Conservation (phyloP, 2,113 vertebrate species). For the Python bivittatus region DNA sequence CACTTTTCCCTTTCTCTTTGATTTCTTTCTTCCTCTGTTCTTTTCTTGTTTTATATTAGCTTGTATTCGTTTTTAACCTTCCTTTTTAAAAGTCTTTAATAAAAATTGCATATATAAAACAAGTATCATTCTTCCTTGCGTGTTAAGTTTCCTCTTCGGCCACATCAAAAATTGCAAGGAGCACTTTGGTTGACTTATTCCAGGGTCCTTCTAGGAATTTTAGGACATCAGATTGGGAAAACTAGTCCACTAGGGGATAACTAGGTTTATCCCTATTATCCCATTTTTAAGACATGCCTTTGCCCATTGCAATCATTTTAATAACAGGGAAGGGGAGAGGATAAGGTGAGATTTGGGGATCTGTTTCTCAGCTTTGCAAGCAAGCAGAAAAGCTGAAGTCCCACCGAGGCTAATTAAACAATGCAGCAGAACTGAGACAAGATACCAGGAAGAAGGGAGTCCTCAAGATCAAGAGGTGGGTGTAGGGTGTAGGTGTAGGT, state of each 20-base stretch:
- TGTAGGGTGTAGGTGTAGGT: neutral
- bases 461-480: neutral
- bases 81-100: no score
- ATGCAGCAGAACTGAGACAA: neutral
- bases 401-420: neutral
- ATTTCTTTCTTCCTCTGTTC: no score
- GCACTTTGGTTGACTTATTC: neutral
- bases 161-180: neutral
- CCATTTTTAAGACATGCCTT: neutral
- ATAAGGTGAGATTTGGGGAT: neutral
- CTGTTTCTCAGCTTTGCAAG: neutral
- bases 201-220: neutral
- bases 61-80: no score
- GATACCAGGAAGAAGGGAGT: neutral
- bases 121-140: neutral
- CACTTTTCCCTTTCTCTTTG: no score
- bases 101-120: no score
- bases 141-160: neutral
- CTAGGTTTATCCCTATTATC: neutral
- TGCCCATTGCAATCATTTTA: neutral
- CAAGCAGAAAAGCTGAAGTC: neutral
- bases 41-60: no score
- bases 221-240: neutral
- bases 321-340: neutral
- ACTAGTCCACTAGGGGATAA: no score